Evolutionary conservation across 1,140 invertebrate species (phyloP).

Genomic region (Drosophila lacertosa): DNA sequence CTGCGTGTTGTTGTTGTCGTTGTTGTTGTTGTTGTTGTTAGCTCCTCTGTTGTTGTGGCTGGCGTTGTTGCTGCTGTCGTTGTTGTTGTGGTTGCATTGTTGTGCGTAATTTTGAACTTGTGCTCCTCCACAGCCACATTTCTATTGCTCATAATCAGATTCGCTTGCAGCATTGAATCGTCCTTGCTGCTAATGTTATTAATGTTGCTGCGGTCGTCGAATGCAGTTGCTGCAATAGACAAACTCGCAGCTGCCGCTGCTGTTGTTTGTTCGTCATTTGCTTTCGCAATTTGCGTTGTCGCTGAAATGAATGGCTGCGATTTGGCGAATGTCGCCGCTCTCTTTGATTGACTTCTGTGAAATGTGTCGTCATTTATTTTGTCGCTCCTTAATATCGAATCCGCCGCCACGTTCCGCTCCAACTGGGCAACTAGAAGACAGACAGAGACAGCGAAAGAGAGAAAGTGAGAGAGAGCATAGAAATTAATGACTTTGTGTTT

Average conservation of each 20-base stretch:
- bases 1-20: constrained; percentile 63
- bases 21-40: constrained; percentile 26
- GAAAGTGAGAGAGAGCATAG: constrained; percentile 15
- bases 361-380: constrained; percentile 71
- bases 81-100: constrained; percentile 29
- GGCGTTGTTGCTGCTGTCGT: constrained; percentile 12
- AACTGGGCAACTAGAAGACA: constrained; percentile 37
- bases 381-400: constrained; percentile 69
- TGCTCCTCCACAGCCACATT: constrained; percentile 59
- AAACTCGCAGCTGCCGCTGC: constrained; percentile 11
- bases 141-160: constrained; percentile 78
- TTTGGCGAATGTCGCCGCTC: constrained; percentile 51
- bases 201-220: constrained; percentile 53
- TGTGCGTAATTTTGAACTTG: constrained; percentile 63
- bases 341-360: constrained; percentile 80
- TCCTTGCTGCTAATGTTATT: constrained; percentile 75
- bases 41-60: constrained; percentile 24
- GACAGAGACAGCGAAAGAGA: constrained; percentile 23
- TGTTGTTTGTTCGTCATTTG: constrained; percentile 31
- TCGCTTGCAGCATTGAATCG: constrained; percentile 60
- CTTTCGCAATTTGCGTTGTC: constrained; percentile 66
- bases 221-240: constrained; percentile 34
- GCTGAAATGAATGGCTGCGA: constrained; percentile 67
- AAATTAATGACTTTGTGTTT: constrained; percentile 78
- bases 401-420: constrained; percentile 1